Evolutionary conservation across 2,797 vertebrate genomes (phyloP).

Genomic region (Synanceia verrucosa): DNA sequence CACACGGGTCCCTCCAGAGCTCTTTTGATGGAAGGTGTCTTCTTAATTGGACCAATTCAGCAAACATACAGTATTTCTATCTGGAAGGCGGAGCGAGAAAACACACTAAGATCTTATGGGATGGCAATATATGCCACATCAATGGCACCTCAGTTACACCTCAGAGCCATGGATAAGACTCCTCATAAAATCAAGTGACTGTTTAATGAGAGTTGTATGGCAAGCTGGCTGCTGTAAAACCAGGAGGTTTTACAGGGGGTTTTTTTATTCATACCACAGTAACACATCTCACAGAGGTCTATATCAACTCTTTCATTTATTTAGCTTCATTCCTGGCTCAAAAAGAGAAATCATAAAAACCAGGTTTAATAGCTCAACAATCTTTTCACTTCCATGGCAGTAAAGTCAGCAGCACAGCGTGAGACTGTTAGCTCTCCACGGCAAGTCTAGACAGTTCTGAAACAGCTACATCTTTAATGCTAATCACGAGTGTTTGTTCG

Average conservation of each 20-base stretch:
- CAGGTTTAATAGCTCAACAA: constrained; percentile 15
- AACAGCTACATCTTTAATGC: constrained; percentile 34
- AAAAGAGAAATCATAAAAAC: constrained; percentile 23
- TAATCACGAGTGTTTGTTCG: constrained; percentile 59
- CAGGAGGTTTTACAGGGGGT: constrained; percentile 23
- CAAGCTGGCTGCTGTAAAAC: constrained; percentile 41
- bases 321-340: not conserved
- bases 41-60: constrained; percentile 63
- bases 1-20: constrained; percentile 29
- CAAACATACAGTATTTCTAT: constrained; percentile 36
- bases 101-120: constrained; percentile 26
- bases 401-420: constrained; percentile 21
- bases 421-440: constrained; percentile 5
- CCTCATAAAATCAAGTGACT: constrained; percentile 63
- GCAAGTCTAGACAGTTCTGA: constrained; percentile 28
- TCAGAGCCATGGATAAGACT: constrained; percentile 45
- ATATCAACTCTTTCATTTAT: constrained; percentile 14
- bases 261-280: constrained; percentile 13
- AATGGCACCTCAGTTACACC: constrained; percentile 24
- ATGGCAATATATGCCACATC: constrained; percentile 30
- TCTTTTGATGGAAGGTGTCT: constrained; percentile 13
- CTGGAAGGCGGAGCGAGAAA: constrained; percentile 16
- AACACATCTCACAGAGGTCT: constrained; percentile 19
- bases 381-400: constrained; percentile 14
- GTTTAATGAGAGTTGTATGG: constrained; percentile 60